phyloP scores from a whole-genome alignment of 1,140 invertebrate species.

The Saxidomus purpurata region DNA sequence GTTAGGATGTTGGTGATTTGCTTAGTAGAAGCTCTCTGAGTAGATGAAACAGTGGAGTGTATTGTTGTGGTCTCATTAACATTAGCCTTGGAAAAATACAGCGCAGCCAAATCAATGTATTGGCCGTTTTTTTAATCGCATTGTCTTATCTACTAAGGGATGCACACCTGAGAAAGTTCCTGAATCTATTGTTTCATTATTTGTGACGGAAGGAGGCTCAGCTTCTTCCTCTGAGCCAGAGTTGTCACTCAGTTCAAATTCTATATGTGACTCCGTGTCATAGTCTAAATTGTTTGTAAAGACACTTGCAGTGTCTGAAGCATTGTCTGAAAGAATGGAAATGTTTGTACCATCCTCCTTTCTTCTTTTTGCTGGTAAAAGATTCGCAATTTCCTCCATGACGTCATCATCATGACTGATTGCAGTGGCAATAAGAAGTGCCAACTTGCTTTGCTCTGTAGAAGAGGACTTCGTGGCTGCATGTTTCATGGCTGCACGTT shows the following conservation, averaged over 20 bases:
- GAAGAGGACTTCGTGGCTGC: not conserved
- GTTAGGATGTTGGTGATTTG: conserved; percentile 15
- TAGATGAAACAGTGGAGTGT: not conserved
- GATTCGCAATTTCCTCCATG: not conserved
- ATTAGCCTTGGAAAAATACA: not conserved
- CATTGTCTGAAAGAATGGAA: not conserved
- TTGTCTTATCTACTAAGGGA: not conserved
- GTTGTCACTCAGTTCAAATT: not conserved
- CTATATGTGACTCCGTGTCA: not conserved
- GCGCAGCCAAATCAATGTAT: not conserved
- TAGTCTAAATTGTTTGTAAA: not conserved
- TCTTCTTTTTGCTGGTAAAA: not conserved
- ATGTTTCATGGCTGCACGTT: no score
- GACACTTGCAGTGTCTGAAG: not conserved
- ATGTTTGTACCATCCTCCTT: not conserved
- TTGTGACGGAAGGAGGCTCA: no score
- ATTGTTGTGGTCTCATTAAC: conserved; percentile 34
- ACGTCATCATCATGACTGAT: not conserved
- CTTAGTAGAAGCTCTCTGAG: not conserved
- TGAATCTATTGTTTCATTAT: not conserved
- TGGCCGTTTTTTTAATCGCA: not conserved
- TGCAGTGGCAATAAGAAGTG: not conserved
- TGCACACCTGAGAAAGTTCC: not conserved
- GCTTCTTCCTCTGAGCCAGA: no score
- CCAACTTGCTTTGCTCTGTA: not conserved